Percentiles rank a stretch among this genome's conserved stretches.
Conservation (phyloP, 23 tunicate species). For the Trididemnum clinides region DNA sequence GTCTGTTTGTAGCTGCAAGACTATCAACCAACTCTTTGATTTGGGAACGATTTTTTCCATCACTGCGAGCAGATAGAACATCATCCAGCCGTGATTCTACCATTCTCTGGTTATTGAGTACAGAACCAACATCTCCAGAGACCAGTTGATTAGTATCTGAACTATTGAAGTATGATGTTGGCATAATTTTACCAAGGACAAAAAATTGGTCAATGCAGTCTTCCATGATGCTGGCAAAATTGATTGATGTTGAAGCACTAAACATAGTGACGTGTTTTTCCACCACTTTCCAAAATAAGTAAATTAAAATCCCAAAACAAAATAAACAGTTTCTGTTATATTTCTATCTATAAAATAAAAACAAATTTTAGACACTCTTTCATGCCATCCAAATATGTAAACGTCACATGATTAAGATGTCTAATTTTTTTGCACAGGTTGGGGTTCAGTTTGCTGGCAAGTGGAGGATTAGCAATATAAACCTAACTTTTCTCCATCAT, state of each 20-base stretch:
- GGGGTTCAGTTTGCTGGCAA: no score
- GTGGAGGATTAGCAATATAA: no score
- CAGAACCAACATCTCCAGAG: slow-evolving; percentile 45
- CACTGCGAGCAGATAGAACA: slow-evolving; percentile 41
- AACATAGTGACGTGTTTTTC: slow-evolving; percentile 11
- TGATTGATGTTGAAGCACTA: slow-evolving; percentile 50
- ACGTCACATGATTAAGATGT: no score
- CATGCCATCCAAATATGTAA: no score
- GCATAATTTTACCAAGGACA: slow-evolving; percentile 73
- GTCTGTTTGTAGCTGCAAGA: slow-evolving; percentile 57
- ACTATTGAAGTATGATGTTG: slow-evolving; percentile 54
- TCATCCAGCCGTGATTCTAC: slow-evolving; percentile 60
- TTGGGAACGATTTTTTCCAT: slow-evolving; percentile 27
- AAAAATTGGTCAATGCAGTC: slow-evolving; percentile 72
- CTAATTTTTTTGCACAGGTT: no score
- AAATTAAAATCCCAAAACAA: no score
- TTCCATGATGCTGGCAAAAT: slow-evolving; percentile 61
- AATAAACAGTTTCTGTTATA: no score
- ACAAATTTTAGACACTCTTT: no score
- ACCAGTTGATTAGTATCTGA: slow-evolving; percentile 63
- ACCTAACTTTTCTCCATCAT: no score
- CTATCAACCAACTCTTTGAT: slow-evolving; percentile 29
- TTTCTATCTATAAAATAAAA: no score
- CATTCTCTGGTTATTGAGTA: slow-evolving; percentile 59
- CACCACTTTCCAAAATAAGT: no score